Conservation (phyloP, 2,797 vertebrate genomes). For the Astyanax mexicanus region DNA sequence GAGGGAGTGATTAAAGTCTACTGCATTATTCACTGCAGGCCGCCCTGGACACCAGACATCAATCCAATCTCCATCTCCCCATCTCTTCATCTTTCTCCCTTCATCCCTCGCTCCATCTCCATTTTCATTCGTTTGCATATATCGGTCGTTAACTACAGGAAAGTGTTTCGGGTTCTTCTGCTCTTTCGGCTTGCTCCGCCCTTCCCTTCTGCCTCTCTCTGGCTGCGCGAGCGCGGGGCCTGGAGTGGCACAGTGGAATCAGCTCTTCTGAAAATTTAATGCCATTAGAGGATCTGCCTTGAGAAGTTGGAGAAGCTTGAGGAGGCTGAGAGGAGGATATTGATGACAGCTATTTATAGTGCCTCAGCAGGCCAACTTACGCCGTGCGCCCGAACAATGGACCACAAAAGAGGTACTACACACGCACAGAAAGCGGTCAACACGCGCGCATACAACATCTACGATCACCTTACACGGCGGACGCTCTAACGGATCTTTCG, state of each 20-base stretch:
- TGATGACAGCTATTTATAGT: conserved; percentile 59
- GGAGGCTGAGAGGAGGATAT: conserved; percentile 55
- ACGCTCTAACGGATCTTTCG: background rate
- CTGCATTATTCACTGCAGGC: conserved; percentile 71
- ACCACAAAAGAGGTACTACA: conserved; percentile 23
- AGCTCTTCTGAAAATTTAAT: conserved; percentile 77
- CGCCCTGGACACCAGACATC: conserved; percentile 39
- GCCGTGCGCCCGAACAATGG: conserved; percentile 12
- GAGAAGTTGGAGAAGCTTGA: conserved; percentile 63
- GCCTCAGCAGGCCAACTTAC: conserved; percentile 40
- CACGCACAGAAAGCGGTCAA: conserved; percentile 7
- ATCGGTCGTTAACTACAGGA: conserved; percentile 40
- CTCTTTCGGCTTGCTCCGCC: conserved; percentile 9
- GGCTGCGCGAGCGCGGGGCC: conserved; percentile 43
- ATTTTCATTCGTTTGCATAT: conserved; percentile 54
- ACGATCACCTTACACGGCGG: conserved; percentile 5
- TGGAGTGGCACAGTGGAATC: conserved; percentile 45
- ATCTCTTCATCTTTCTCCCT: conserved; percentile 18
- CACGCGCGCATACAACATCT: background rate
- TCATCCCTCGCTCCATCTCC: conserved; percentile 33
- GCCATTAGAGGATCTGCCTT: conserved; percentile 68
- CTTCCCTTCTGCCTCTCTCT: conserved; percentile 31
- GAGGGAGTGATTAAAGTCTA: conserved; percentile 56
- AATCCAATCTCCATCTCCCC: conserved; percentile 34
- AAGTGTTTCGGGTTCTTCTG: conserved; percentile 9